Evolutionary conservation across 2,888 invertebrate genomes (phyloP), one percentile per base, ranked within the genome.

Genomic region (Orthosia incerta): DNA sequence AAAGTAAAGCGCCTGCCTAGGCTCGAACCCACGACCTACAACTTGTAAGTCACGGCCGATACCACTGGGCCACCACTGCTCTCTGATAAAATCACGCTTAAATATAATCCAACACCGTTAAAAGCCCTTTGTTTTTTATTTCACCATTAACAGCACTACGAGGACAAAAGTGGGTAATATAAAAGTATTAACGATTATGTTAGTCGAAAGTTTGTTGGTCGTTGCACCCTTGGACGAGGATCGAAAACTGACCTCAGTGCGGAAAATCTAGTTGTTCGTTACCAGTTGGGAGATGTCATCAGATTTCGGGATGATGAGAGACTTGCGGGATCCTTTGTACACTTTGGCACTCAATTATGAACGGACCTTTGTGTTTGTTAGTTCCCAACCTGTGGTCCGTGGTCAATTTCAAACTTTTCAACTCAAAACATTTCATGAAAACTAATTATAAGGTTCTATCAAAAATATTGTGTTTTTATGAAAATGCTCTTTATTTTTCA

Each of bases 91-190:
- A 16, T 7, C 15, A 15, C 12, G 2, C 26, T 15, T 7, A 7
- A 7, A 45, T 46, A n/a, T 26, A 61, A 50, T 39, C 16, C 11
- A 48, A 56, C 15, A 61, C 23, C 11, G 39, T 60, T 23, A 61
- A 56, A 56, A 61, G 56, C 50, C 55, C 45, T 45, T 75, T 75
- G 20, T 50, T 67, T 74, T 75, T 67, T 60, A 74, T 74, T 75
- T 75, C 3, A n/a, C 51, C 20, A 50, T 73, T 62, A 61, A 73
- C 23, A 7, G 46, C 16, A 56, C 15, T 4, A 45, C 3, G 26
- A 39, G 46, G 62, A 73, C 45, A 26, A 63, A 62, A 73, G 56
- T 73, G 45, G 73, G 48, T 62, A 26, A 15, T 57, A 59, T 60
- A 51, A 61, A 50, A 61, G 45, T 55, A 51, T 75, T 75, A 61